Base-by-base conservation (phyloP, 2,113 vertebrate species). In the Pseudopodoces humilis region DNA sequence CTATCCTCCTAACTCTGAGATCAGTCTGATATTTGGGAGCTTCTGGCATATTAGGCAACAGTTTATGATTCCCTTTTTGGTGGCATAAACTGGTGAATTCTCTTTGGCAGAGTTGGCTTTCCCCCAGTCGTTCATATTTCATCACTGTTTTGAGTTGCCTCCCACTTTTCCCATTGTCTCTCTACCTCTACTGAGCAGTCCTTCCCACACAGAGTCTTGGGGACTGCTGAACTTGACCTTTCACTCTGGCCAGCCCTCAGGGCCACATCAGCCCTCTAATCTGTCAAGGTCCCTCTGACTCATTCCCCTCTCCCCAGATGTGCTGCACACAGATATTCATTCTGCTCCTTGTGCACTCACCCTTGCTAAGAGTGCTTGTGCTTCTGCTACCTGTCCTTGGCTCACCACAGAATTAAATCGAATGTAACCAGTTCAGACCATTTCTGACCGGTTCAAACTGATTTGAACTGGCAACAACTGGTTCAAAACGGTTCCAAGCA, bases 361-460 rank as follows among this genome's bases (percentile, higher is more conserved):
- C 28, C 15, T 19, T 18, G 28, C 23, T 0, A 0, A 33, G n/a
- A 47, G 23, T 20, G 19, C 2, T 6, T 7, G 41, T 15, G n/a
- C 9, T n/a, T 68, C 44, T 50, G 52, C 35, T 35, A 10, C 35
- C n/a, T 19, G 20, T 11, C 35, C 62, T 43, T 25, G 52, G 44
- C 21, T 43, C 37, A 11, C 21, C 33, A 39, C 23, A 15, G 28
- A 39, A 69, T 39, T 37, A 60, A 60, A 86, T 7, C 0, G 0
- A 22, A 60, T 15, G 15, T 19, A 28, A 53, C 22, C 53, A 46
- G 7, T 50, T 50, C 44, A 37, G 11, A 59, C 11, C 25, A 31
- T 14, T 44, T 76, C 44, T 31, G 41, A 55, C 15, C 0, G 0
- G n/a, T n/a, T 49, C 82, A 64, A 39, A 47, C 28, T 15, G 25